Conservation (phyloP, 2,113 vertebrate genomes). For the Erpornis zantholeuca region DNA sequence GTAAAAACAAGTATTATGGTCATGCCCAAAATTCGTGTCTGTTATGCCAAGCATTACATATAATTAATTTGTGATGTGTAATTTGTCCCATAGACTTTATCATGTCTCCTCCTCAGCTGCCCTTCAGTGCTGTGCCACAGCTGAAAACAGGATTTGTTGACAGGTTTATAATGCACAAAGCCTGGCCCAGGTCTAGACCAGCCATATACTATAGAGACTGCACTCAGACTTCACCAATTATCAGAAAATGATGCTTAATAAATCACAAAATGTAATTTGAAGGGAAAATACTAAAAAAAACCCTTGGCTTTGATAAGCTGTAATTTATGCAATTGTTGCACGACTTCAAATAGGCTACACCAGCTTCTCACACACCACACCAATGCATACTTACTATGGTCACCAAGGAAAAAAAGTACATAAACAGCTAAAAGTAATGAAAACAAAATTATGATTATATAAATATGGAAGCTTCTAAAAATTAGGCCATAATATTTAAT, state of each 20-base stretch:
- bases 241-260: neutral
- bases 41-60: conserved; percentile 14
- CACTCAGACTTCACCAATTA: neutral
- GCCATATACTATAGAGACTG: neutral
- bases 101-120: neutral
- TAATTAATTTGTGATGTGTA: conserved; percentile 33
- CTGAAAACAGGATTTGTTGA: neutral
- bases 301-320: neutral
- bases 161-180: neutral
- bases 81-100: conserved; percentile 19
- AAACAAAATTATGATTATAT: neutral
- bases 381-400: rapidly evolving
- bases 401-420: neutral
- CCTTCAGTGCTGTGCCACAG: neutral
- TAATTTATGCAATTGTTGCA: neutral
- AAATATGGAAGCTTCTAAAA: neutral
- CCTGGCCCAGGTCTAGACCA: neutral
- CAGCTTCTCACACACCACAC: neutral
- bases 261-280: neutral
- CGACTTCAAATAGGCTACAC: neutral
- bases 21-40: neutral
- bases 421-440: neutral
- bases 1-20: neutral
- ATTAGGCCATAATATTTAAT: neutral
- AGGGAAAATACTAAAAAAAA: neutral